Evolutionary conservation across 2,113 vertebrate species (phyloP).

Genomic region (Camelus dromedarius): DNA sequence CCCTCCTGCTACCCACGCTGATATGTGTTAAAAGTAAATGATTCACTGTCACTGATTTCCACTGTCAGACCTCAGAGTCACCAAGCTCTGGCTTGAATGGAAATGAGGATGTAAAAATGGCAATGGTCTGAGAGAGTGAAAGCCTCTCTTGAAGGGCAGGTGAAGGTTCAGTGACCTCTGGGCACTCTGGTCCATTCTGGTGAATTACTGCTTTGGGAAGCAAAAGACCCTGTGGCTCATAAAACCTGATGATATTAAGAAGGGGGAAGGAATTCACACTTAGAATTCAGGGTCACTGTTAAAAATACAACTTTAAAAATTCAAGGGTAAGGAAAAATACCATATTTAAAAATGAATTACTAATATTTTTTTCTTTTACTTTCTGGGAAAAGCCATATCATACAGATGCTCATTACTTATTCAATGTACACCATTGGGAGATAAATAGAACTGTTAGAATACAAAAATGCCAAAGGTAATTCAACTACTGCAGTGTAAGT

Average conservation of each 20-base stretch:
- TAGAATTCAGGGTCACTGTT: constrained; percentile 63
- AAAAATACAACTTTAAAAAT: constrained; percentile 77
- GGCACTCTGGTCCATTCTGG: constrained; percentile 51
- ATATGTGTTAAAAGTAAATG: constrained; percentile 49
- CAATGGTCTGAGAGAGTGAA: constrained; percentile 49
- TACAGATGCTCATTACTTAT: constrained; percentile 70
- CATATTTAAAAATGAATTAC: constrained; percentile 73
- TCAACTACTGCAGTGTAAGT: constrained; percentile 76
- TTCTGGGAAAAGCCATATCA: constrained; percentile 76
- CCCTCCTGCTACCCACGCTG: not conserved
- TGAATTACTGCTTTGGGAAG: constrained; percentile 70
- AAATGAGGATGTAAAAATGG: constrained; percentile 16
- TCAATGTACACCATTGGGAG: constrained; percentile 74
- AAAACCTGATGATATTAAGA: constrained; percentile 71
- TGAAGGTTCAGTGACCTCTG: constrained; percentile 71
- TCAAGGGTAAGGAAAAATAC: constrained; percentile 71
- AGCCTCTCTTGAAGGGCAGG: constrained; percentile 54
- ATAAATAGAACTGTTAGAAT: constrained; percentile 80
- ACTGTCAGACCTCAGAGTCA: not conserved
- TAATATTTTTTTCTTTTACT: constrained; percentile 63
- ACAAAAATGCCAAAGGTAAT: constrained; percentile 84
- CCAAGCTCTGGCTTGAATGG: constrained; percentile 32
- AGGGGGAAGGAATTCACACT: constrained; percentile 48
- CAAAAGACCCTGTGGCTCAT: not conserved
- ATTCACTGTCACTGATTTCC: constrained; percentile 38